Conservation (phyloP, 1,140 invertebrate genomes). For the Formica exsecta region DNA sequence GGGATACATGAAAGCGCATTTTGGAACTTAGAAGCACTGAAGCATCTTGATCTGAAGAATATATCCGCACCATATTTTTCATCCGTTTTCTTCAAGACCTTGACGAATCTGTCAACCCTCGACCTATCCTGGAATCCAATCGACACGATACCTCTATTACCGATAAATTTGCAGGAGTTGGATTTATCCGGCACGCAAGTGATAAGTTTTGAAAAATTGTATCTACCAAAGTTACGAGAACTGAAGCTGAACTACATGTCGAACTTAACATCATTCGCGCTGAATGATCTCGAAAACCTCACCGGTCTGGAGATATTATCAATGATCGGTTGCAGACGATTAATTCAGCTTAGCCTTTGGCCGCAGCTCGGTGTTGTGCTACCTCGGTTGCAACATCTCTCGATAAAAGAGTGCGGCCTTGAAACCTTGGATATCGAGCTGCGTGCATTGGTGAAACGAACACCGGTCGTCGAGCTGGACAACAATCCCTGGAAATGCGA, state of each 20-base stretch:
- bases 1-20: conserved; percentile 83
- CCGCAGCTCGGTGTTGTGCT: conserved; percentile 74
- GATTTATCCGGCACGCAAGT: conserved; percentile 83
- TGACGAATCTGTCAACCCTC: conserved; percentile 78
- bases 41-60: conserved; percentile 80
- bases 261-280: conserved; percentile 76
- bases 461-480: conserved; percentile 79
- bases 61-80: conserved; percentile 79
- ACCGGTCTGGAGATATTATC: conserved; percentile 79
- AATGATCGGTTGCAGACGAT: conserved; percentile 72
- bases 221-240: conserved; percentile 76
- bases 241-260: conserved; percentile 81
- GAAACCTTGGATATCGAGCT: conserved; percentile 77
- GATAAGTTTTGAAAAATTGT: conserved; percentile 71
- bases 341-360: conserved; percentile 69
- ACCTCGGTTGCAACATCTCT: conserved; percentile 79
- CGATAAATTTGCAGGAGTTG: conserved; percentile 74
- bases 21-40: conserved; percentile 75
- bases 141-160: conserved; percentile 78
- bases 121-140: conserved; percentile 83
- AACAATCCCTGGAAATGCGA: conserved; percentile 86
- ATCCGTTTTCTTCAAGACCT: conserved; percentile 77
- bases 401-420: conserved; percentile 77
- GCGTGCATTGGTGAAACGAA: conserved; percentile 79
- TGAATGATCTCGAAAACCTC: conserved; percentile 83